Evolutionary conservation across 2,113 vertebrate species (phyloP).

Genomic region (Myiagra hebetior): DNA sequence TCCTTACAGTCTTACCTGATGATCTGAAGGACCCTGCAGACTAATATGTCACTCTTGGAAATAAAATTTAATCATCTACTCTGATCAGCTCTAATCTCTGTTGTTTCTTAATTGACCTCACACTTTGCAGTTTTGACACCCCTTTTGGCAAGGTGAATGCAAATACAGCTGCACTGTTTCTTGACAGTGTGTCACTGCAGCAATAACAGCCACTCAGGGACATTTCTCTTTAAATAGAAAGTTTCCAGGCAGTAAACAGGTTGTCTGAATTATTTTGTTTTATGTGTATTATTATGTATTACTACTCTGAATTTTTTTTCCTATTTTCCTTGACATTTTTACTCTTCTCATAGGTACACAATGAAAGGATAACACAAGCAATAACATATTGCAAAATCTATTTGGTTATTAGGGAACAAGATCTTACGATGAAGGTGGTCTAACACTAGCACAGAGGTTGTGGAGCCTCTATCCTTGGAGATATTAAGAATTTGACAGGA

Average conservation of each 20-base stretch:
- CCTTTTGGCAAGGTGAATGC: neutral
- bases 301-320: neutral
- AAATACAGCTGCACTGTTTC: neutral
- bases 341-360: neutral
- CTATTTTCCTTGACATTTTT: neutral
- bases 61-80: neutral
- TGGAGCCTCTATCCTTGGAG: rapidly evolving
- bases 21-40: neutral
- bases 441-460: neutral
- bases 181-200: neutral
- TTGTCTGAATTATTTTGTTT: neutral
- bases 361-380: neutral
- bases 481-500: neutral
- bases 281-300: neutral
- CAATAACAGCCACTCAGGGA: neutral
- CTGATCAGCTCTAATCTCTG: neutral
- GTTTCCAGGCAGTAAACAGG: neutral
- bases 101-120: neutral
- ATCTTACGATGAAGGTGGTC: neutral
- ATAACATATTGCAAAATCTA: neutral
- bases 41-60: neutral
- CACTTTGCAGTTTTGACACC: neutral
- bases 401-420: neutral
- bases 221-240: neutral
- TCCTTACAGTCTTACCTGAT: neutral